Evolutionary conservation across 2,888 invertebrate genomes (phyloP), one percentile per base, ranked within the genome.

Genomic region (Lysandra coridon): DNA sequence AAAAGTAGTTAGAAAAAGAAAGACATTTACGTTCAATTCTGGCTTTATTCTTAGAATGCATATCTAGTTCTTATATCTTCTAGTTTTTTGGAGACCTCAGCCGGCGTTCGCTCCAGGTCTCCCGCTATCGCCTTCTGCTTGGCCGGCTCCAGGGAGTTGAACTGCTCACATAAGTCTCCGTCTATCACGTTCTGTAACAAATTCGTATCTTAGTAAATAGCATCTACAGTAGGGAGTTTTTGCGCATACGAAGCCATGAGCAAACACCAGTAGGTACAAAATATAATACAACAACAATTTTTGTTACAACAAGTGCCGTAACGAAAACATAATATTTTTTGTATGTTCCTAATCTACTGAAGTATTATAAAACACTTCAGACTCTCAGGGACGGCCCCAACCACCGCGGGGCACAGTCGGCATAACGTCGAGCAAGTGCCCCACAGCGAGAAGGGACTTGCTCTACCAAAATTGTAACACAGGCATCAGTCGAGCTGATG

Each of bases 21-120:
- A 64, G 30, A 78, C 44, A 69, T 78, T 64, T 49, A 69, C 30
- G 5, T 62, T 75, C 57, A 23, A 62, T n/a, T n/a, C 30, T 60
- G 49, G 44, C 7, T 79, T 75, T 75, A 73, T 17, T 62, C 87
- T 96, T 98, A 99, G 95, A 99, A 99, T 7, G 99, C 99, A 89
- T 99, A 99, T 95, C 99, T 96, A 69, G 99, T 99, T 90, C 99
- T 96, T 85, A 99, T 98, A 90, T 99, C 99, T 95, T 99, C 99
- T 79, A 99, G 95, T 90, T 99, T 99, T 92, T 99, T 99, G 7
- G 99, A 99, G 10, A 99, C 99, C 93, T 99, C 99, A 79, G 98
- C 98, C 0, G 99, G 97, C 0, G 98, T 98, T 86, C 99, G 96
- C 89, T 99, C 99, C 86, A 99, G 95, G 90, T 99, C 99, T 74